Conservation (phyloP, 2,888 invertebrate genomes). For the Calliphora vomitoria region DNA sequence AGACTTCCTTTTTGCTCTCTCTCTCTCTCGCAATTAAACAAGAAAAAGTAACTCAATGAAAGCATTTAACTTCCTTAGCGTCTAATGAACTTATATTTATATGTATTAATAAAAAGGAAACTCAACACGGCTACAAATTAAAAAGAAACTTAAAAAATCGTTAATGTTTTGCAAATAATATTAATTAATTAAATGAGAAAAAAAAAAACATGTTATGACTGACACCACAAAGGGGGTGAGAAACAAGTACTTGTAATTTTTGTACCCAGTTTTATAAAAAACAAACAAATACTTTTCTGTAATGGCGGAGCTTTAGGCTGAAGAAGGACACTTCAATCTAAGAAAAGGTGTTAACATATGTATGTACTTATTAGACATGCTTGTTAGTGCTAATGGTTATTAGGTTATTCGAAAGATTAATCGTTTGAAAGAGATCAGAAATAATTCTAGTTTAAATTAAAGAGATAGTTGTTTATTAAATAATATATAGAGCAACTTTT, state of each 20-base stretch:
- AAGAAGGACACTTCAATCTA: conserved; percentile 34
- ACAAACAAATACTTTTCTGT: neutral
- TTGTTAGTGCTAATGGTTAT: conserved; percentile 2
- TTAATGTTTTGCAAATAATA: conserved; percentile 70
- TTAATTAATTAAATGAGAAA: conserved; percentile 69
- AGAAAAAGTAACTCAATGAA: conserved; percentile 47
- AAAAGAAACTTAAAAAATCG: conserved; percentile 58
- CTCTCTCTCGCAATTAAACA: conserved; percentile 1
- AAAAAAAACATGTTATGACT: conserved; percentile 41
- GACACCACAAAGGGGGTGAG: conserved; percentile 17
- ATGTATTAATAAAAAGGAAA: conserved; percentile 9
- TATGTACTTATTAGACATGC: neutral
- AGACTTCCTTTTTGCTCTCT: conserved; percentile 37
- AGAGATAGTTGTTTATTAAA: too few relatives aligned
- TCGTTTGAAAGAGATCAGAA: neutral
- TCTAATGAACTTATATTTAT: conserved; percentile 62
- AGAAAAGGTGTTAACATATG: conserved; percentile 9
- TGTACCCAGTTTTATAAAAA: conserved; percentile 13
- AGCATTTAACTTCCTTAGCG: conserved; percentile 52
- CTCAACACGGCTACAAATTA: conserved; percentile 63
- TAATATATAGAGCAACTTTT: too few relatives aligned
- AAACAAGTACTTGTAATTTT: conserved; percentile 50
- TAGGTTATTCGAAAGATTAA: neutral
- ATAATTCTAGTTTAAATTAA: too few relatives aligned
- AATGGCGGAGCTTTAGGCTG: conserved; percentile 18